A percentile compares a stretch with the other conserved stretches of the same genome.
phyloP scores from a whole-genome alignment of 2,113 vertebrate genomes.

The Heterochromis multidens region DNA sequence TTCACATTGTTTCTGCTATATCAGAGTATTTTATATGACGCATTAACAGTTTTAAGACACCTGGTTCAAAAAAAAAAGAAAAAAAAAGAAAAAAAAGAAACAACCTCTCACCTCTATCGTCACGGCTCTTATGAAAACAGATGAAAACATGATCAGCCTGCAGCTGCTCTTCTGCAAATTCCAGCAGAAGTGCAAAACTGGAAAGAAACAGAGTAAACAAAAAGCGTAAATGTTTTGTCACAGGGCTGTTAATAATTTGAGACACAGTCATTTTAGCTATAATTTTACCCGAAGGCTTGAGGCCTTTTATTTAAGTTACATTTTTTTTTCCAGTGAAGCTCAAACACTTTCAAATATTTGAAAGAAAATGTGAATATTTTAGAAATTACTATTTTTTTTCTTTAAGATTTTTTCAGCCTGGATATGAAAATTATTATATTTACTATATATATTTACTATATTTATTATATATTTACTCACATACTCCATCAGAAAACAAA shows the following conservation, averaged over 20 bases:
- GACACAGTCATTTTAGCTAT: neutral
- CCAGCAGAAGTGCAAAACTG: conserved; percentile 91
- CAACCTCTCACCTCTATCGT: conserved; percentile 86
- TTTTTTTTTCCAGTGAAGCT: neutral
- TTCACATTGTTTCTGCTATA: neutral
- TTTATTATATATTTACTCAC: too few species aligned
- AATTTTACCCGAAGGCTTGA: neutral
- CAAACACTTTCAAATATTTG: neutral
- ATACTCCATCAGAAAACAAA: neutral
- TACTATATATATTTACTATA: too few species aligned
- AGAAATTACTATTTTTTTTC: neutral
- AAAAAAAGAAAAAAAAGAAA: neutral
- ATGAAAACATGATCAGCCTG: conserved; percentile 90
- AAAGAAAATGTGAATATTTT: too few species aligned
- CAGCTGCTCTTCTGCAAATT: conserved; percentile 95
- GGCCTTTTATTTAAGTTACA: neutral
- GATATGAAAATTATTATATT: neutral
- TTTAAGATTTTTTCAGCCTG: neutral
- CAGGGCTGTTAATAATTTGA: neutral
- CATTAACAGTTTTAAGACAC: neutral
- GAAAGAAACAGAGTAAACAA: neutral
- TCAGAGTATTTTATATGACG: neutral
- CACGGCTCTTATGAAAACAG: conserved; percentile 95
- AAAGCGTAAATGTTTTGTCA: neutral
- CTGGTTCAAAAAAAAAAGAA: too few species aligned